Percentiles rank a stretch among this genome's conserved stretches.
These are phyloP conservation scores for Xestia xanthographa DNA, from an alignment of 2,888 invertebrate genomes.

Conservation along the genomic window DNA sequence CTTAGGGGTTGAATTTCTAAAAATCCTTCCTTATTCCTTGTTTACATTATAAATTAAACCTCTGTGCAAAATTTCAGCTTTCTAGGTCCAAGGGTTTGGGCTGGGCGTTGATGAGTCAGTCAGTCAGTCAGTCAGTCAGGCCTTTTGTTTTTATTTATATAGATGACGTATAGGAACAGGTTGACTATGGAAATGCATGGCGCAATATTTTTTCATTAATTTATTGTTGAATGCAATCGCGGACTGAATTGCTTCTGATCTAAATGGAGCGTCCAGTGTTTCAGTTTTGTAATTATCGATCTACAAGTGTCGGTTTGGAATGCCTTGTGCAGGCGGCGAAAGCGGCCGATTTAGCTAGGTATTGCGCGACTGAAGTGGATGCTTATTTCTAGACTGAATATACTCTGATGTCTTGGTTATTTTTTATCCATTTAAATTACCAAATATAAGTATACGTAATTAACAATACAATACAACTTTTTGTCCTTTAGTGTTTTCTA, in stretches of 20 bases:
- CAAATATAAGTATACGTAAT: too few species aligned
- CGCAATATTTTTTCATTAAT: slow-evolving; percentile 55
- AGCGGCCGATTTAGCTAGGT: slow-evolving; percentile 39
- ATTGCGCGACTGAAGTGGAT: slow-evolving; percentile 40
- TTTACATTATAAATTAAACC: too few species aligned
- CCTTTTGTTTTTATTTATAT: too few species aligned
- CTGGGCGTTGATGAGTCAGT: too few species aligned
- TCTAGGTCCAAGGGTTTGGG: too few species aligned
- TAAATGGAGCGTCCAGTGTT: slow-evolving; percentile 72
- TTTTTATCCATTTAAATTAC: neutral
- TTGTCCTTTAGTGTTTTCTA: neutral
- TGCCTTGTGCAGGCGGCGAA: slow-evolving; percentile 49
- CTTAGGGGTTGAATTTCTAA: too few species aligned
- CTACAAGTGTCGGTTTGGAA: slow-evolving; percentile 55
- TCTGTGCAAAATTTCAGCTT: too few species aligned
- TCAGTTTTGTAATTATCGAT: slow-evolving; percentile 63
- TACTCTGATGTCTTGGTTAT: neutral
- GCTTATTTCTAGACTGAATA: neutral
- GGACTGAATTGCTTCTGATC: slow-evolving; percentile 71
- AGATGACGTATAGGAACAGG: slow-evolving; percentile 76
- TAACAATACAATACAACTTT: neutral
- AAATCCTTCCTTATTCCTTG: too few species aligned
- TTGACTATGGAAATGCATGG: slow-evolving; percentile 71
- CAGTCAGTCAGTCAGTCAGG: too few species aligned
- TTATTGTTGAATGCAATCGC: slow-evolving; percentile 65